Evolutionary conservation across 2,113 vertebrate genomes (phyloP).

Genomic region (Larimichthys crocea): DNA sequence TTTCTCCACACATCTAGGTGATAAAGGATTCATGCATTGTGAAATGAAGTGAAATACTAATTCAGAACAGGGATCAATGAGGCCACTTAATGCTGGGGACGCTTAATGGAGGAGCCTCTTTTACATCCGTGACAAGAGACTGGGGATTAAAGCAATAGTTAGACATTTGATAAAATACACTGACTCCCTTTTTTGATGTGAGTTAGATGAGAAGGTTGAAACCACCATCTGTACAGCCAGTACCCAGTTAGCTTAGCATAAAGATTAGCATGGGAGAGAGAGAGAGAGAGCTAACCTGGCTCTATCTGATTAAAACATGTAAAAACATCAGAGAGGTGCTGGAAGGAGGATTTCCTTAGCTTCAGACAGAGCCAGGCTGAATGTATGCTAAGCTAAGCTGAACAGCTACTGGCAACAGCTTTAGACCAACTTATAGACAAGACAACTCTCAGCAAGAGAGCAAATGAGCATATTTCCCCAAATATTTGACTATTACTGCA

Average conservation of each 20-base stretch:
- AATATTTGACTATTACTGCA: not conserved
- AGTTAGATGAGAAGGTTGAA: not conserved
- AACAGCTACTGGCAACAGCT: not conserved
- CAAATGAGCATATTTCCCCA: not conserved
- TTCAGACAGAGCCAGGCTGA: no score
- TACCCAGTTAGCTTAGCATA: not conserved
- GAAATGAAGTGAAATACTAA: slow-evolving; percentile 2
- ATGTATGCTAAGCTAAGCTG: no score
- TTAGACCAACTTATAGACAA: not conserved
- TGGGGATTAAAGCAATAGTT: not conserved
- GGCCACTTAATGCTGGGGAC: not conserved
- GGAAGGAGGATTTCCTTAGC: not conserved
- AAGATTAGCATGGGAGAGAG: not conserved
- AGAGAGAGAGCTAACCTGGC: not conserved
- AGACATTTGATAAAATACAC: not conserved
- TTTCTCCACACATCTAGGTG: not conserved
- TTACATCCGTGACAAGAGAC: not conserved
- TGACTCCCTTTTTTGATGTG: not conserved
- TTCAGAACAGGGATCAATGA: slow-evolving; percentile 5
- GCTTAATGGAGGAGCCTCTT: not conserved
- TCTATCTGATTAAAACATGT: not conserved
- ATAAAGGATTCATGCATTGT: slow-evolving; percentile 12
- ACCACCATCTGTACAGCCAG: not conserved
- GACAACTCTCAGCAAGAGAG: not conserved
- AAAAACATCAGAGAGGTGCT: no score